Evolutionary conservation across 2,888 invertebrate genomes (phyloP).

Genomic region (Mythimna vitellina): DNA sequence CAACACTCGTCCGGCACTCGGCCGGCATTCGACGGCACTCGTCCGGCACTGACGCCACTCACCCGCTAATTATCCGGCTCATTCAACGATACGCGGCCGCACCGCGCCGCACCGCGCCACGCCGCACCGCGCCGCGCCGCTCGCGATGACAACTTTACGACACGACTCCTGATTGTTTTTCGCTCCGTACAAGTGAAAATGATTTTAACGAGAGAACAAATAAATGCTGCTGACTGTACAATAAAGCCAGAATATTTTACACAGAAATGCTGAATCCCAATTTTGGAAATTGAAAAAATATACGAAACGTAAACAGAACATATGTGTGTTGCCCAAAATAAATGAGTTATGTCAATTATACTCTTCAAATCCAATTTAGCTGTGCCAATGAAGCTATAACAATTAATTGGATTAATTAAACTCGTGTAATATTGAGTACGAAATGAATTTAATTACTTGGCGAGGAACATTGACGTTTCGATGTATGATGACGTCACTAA

Average conservation of each 20-base stretch:
- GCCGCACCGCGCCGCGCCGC: slow-evolving; percentile 1
- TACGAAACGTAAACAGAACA: slow-evolving; percentile 16
- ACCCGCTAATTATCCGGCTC: slow-evolving; percentile 46
- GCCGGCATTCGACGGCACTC: slow-evolving; percentile 30
- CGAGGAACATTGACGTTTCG: slow-evolving; percentile 11
- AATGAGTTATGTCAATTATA: slow-evolving; percentile 8
- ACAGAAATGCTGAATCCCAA: neutral
- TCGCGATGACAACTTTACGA: slow-evolving; percentile 36
- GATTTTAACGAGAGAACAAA: slow-evolving; percentile 9
- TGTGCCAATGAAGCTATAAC: neutral
- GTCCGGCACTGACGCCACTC: slow-evolving; percentile 35
- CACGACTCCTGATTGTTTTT: slow-evolving; percentile 31
- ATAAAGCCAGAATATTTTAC: neutral
- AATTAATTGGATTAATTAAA: slow-evolving; percentile 33
- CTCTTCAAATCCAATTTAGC: slow-evolving; percentile 32
- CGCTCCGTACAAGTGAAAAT: slow-evolving; percentile 11
- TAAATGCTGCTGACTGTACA: slow-evolving; percentile 3
- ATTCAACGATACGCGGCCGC: slow-evolving; percentile 27
- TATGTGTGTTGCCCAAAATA: slow-evolving; percentile 2
- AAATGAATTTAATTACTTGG: slow-evolving; percentile 32
- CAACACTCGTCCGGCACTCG: slow-evolving; percentile 42
- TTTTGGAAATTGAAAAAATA: slow-evolving; percentile 11
- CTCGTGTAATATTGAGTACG: slow-evolving; percentile 1
- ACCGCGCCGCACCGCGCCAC: neutral
- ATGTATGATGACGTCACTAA: slow-evolving; percentile 24